phyloP scores from a whole-genome alignment of 2,888 invertebrate species.

The Nysson spinosus region DNA sequence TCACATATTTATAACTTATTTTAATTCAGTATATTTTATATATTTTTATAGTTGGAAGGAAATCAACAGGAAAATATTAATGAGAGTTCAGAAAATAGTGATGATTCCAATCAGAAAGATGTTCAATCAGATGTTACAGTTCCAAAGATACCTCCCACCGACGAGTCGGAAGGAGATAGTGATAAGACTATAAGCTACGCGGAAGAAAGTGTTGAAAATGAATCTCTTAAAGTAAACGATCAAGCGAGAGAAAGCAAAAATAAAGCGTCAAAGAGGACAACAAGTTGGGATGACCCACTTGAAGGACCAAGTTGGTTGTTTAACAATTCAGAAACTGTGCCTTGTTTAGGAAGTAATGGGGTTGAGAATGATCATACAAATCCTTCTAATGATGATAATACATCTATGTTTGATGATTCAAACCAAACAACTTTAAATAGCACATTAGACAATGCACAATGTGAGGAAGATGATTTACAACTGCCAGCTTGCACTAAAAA shows the following conservation, averaged over 20 bases:
- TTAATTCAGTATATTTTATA: background rate
- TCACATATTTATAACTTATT: background rate
- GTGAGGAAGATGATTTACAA: background rate
- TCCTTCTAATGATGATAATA: conserved; percentile 21
- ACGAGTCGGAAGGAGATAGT: background rate
- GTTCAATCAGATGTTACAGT: conserved; percentile 5
- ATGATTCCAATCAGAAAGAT: conserved; percentile 5
- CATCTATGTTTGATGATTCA: background rate
- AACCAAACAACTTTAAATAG: background rate
- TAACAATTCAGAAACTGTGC: conserved; percentile 37
- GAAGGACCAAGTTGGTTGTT: conserved; percentile 74
- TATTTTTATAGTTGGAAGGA: conserved; percentile 35
- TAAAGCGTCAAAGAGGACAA: background rate
- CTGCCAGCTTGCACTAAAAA: background rate
- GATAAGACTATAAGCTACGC: background rate
- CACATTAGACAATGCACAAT: conserved; percentile 3
- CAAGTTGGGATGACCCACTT: conserved; percentile 66
- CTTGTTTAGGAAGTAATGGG: conserved; percentile 15
- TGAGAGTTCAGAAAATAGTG: conserved; percentile 16
- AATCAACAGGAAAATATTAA: conserved; percentile 12
- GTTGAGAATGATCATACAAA: conserved; percentile 21
- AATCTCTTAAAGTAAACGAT: background rate
- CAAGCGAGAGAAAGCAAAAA: background rate
- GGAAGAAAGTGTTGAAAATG: background rate
- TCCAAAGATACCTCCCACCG: conserved; percentile 12